phyloP scores from a whole-genome alignment of 2,888 invertebrate genomes.

The Drosophila vallismaia region DNA sequence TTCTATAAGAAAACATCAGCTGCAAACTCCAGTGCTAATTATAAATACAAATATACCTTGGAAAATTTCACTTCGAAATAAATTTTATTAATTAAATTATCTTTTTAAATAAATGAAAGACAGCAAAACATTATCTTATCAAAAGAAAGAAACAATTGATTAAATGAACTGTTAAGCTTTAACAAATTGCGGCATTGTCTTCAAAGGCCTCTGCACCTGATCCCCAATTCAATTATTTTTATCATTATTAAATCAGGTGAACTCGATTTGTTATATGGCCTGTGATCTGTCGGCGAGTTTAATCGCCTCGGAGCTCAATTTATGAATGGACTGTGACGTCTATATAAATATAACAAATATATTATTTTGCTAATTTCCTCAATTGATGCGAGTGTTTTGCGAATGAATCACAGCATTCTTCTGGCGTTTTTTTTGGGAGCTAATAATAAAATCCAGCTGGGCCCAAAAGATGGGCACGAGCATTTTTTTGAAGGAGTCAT shows the following conservation, averaged over 20 bases:
- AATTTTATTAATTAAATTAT: neutral
- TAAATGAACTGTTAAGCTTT: constrained; percentile 17
- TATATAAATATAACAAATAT: constrained; percentile 38
- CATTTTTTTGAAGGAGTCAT: constrained; percentile 37
- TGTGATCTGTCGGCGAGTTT: constrained; percentile 17
- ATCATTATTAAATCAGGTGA: constrained; percentile 10
- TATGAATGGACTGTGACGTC: constrained; percentile 57
- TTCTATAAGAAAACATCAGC: neutral
- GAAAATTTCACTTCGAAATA: neutral
- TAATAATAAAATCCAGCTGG: constrained; percentile 41
- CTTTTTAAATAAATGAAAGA: constrained; percentile 3
- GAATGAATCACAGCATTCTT: constrained; percentile 34
- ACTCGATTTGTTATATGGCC: constrained; percentile 31
- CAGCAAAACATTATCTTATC: neutral
- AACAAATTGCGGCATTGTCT: constrained; percentile 15
- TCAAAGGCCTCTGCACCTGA: constrained; percentile 22
- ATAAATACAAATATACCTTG: neutral
- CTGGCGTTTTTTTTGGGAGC: constrained; percentile 11
- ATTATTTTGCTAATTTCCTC: constrained; percentile 46
- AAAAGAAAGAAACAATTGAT: neutral
- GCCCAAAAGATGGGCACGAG: constrained; percentile 31
- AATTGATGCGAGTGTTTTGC: constrained; percentile 18
- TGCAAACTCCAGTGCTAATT: neutral
- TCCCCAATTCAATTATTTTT: neutral
- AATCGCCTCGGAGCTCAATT: constrained; percentile 38